Evolutionary conservation across 2,797 vertebrate genomes (phyloP).

Genomic region (Hydrolagus colliei): DNA sequence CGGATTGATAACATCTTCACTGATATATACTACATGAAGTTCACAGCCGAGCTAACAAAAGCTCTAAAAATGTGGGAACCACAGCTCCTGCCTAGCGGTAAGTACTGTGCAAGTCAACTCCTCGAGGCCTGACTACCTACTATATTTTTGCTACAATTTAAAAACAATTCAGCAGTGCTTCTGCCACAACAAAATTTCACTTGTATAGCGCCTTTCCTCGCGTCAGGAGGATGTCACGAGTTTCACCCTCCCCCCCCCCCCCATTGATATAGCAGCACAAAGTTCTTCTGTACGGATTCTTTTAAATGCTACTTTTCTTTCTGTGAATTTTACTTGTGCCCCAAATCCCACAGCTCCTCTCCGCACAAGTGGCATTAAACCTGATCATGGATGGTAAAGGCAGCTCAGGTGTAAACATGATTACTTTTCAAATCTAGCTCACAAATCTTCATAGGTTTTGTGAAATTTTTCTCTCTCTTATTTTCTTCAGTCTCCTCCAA

Average conservation of each 20-base stretch:
- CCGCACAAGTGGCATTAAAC: too few species aligned
- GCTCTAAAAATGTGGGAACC: slow-evolving; percentile 82
- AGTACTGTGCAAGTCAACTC: slow-evolving; percentile 41
- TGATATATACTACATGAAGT: slow-evolving; percentile 84
- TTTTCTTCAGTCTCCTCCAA: too few species aligned
- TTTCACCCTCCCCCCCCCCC: not conserved
- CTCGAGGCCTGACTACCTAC: not conserved
- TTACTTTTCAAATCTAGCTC: too few species aligned
- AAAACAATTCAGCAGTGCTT: not conserved
- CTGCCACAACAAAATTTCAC: not conserved
- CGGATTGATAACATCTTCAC: slow-evolving; percentile 98
- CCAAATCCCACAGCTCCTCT: too few species aligned
- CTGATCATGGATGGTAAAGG: too few species aligned
- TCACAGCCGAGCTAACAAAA: slow-evolving; percentile 82
- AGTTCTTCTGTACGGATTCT: too few species aligned
- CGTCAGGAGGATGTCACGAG: not conserved
- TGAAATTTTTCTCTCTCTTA: too few species aligned
- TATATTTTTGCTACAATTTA: not conserved
- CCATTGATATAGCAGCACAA: too few species aligned
- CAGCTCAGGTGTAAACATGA: too few species aligned
- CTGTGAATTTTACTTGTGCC: too few species aligned
- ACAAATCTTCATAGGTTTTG: too few species aligned
- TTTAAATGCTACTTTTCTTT: too few species aligned
- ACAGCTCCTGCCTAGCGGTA: slow-evolving; percentile 79
- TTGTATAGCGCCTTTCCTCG: slow-evolving; percentile 18